Evolutionary conservation across 2,113 vertebrate genomes (phyloP).

Genomic region (Sinocyclocheilus grahami): DNA sequence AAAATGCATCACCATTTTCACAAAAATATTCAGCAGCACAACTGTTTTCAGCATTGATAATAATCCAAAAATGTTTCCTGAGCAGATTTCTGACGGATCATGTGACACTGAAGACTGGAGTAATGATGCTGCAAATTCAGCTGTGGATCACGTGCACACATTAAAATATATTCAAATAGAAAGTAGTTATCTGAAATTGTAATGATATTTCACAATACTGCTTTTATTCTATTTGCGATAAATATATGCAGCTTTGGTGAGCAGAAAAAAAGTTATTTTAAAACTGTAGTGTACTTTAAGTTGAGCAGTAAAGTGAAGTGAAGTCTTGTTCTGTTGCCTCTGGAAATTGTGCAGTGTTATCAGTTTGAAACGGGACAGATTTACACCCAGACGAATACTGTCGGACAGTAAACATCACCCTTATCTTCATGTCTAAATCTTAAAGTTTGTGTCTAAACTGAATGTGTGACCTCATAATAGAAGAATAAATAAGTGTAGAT

Average conservation of each 20-base stretch:
- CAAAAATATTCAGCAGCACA: neutral
- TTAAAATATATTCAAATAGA: neutral
- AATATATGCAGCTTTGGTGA: neutral
- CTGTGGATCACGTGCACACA: neutral
- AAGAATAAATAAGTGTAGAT: constrained; percentile 35
- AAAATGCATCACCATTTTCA: too few relatives aligned
- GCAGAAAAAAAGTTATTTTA: neutral
- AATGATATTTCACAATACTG: neutral
- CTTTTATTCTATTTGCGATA: neutral
- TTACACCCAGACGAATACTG: constrained; percentile 3
- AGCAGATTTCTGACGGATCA: neutral
- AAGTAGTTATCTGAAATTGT: neutral
- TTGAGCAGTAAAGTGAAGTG: neutral
- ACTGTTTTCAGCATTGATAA: neutral
- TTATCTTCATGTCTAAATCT: constrained; percentile 34
- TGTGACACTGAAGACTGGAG: neutral
- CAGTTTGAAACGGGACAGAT: constrained; percentile 37
- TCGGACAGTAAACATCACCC: constrained; percentile 1
- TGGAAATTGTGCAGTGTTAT: constrained; percentile 22
- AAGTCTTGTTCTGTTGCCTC: constrained; percentile 16
- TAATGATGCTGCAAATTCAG: neutral
- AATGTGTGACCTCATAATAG: constrained; percentile 13
- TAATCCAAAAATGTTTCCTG: neutral
- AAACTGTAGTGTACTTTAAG: neutral
- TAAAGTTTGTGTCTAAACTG: neutral